phyloP scores from a whole-genome alignment of 92 coral and sea anemone species.

The Epizoanthus scotinus region DNA sequence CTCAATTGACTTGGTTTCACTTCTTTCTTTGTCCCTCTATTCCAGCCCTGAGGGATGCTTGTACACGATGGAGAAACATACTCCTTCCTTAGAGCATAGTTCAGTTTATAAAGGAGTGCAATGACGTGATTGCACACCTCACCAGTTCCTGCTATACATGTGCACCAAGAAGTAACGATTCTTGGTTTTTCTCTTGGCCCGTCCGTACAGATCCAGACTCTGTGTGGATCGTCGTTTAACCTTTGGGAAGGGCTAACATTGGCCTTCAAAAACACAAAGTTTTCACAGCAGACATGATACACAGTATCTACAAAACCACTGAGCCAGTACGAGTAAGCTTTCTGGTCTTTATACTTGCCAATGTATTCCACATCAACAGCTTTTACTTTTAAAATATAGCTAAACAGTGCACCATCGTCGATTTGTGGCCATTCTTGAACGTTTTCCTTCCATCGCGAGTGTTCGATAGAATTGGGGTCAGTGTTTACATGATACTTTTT shows the following conservation, averaged over 20 bases:
- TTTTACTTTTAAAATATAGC: constrained; percentile 30
- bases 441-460: constrained; percentile 26
- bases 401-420: constrained; percentile 46
- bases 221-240: constrained; percentile 27
- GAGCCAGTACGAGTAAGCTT: constrained; percentile 48
- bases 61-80: constrained; percentile 37
- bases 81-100: constrained; percentile 5
- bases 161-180: constrained; percentile 27
- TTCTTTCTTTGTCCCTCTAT: constrained; percentile 29
- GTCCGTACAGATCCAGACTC: constrained; percentile 41
- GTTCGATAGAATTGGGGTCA: constrained; percentile 38
- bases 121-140: constrained; percentile 38
- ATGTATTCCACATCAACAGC: constrained; percentile 33
- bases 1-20: constrained; percentile 5
- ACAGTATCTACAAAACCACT: constrained; percentile 57
- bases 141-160: constrained; percentile 41
- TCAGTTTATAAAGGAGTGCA: constrained; percentile 24
- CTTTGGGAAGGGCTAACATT: constrained; percentile 41
- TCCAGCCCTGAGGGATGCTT: constrained; percentile 44
- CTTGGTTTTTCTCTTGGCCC: too few relatives aligned
- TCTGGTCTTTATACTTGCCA: constrained; percentile 38
- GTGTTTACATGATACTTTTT: constrained; percentile 21
- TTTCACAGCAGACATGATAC: constrained; percentile 18
- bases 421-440: constrained; percentile 51
- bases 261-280: constrained; percentile 37